Evolutionary conservation across 2,113 vertebrate genomes (phyloP), one percentile per base, ranked within the genome.

Genomic region (Oplegnathus fasciatus): DNA sequence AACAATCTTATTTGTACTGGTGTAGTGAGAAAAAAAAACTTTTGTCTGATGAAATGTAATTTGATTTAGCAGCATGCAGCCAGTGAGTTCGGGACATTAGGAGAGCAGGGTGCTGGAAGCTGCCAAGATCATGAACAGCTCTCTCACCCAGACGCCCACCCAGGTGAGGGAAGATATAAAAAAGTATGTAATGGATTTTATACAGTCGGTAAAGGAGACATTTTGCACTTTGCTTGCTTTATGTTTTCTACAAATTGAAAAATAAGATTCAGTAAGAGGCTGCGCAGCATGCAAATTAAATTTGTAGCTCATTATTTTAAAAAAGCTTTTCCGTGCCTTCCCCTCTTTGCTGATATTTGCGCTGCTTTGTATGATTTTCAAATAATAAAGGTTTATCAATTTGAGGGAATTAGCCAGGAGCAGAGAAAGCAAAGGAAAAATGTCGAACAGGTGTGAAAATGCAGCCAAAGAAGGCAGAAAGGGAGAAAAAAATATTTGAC

Each of bases 11-110:
- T 91, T 92, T 90, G 77, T 82, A 90, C 88, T 70, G 67, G 75
- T 82, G 80, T 83, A 55, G 79, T 46, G 82, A 84, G 83, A 70
- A 73, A 80, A 75, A 84, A 48, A 76, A 76, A 72, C 86, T 90
- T 92, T 90, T 90, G 89, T 94, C 80, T 90, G 91, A 88, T 90
- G 80, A 93, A 91, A 90, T 90, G 81, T 90, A 91, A 94, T 92
- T 94, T 89, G 89, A 92, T 93, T 92, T 92, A 76, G 60, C 82
- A 78, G 91, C 86, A 42, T 88, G 89, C 75, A 90, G 84, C 82
- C 84, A 30, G 71, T 65, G 86, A 87, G 89, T 81, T 78, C 32
- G 34, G 75, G 85, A 84, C 85, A 82, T 89, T 66, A 86, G 70
- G 46, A 81, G 82, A 82, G 69, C 77, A 57, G 86, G 79, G 24